Percentiles rank a stretch among this genome's conserved stretches.
These are phyloP conservation scores for Bombylius major DNA, from an alignment of 2,888 invertebrate genomes.

Conservation along the genomic window DNA sequence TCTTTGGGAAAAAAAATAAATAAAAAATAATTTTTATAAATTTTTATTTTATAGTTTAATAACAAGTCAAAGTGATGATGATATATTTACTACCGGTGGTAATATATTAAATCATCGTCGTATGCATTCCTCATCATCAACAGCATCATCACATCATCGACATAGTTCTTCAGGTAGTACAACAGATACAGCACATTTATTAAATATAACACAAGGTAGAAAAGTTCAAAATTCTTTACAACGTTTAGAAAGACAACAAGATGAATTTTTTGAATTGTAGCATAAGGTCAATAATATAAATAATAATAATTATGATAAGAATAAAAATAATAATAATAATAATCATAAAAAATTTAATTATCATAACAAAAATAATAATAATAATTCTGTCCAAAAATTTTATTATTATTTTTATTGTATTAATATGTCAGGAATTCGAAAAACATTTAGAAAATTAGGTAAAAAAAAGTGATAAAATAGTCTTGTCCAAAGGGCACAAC, in stretches of 20 bases:
- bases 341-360: slow-evolving; percentile 14
- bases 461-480: slow-evolving; percentile 1
- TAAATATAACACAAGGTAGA: slow-evolving; percentile 65
- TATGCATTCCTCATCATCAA: slow-evolving; percentile 18
- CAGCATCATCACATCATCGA: slow-evolving; percentile 35
- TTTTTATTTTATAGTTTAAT: slow-evolving; percentile 21
- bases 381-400: slow-evolving; percentile 4
- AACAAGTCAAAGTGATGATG: slow-evolving; percentile 31
- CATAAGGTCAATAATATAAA: slow-evolving; percentile 30
- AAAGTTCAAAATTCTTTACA: slow-evolving; percentile 68
- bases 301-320: no score
- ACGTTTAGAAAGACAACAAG: slow-evolving; percentile 71
- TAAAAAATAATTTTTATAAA: no score
- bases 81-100: slow-evolving; percentile 26
- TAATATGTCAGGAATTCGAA: slow-evolving; percentile 6
- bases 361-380: not conserved
- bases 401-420: slow-evolving; percentile 7
- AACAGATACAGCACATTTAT: slow-evolving; percentile 34
- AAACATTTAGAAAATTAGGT: slow-evolving; percentile 1
- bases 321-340: no score
- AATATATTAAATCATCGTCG: slow-evolving; percentile 17
- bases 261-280: slow-evolving; percentile 88
- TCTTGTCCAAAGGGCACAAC: slow-evolving; percentile 8
- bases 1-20: no score
- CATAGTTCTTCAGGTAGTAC: slow-evolving; percentile 41